Conservation (phyloP, 2,797 vertebrate species). For the Scleropages formosus region DNA sequence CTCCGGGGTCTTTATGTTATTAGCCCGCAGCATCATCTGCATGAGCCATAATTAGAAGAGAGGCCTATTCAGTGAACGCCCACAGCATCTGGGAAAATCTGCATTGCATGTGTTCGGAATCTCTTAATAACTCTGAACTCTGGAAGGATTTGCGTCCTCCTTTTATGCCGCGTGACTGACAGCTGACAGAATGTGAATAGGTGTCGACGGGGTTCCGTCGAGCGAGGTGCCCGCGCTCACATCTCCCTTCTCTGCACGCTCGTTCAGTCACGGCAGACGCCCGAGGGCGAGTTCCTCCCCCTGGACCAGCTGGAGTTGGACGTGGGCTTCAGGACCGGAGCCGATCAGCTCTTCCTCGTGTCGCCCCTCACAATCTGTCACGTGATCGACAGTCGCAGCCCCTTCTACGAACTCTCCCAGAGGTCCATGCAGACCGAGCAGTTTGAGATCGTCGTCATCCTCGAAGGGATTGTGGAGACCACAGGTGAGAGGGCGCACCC, state of each 20-base stretch:
- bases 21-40: background rate
- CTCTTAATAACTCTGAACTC: background rate
- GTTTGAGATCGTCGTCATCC: conserved; percentile 81
- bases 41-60: conserved; percentile 18
- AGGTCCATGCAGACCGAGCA: conserved; percentile 78
- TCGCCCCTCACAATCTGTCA: conserved; percentile 82
- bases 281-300: conserved; percentile 79
- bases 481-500: conserved; percentile 72
- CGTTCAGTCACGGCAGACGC: conserved; percentile 77
- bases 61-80: conserved; percentile 13
- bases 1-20: background rate
- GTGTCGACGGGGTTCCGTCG: conserved; percentile 46
- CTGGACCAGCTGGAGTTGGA: conserved; percentile 82
- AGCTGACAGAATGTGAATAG: conserved; percentile 57
- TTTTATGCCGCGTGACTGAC: conserved; percentile 49
- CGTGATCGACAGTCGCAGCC: conserved; percentile 79
- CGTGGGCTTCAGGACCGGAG: conserved; percentile 81
- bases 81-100: background rate
- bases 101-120: background rate
- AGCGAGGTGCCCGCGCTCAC: conserved; percentile 50
- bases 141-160: background rate
- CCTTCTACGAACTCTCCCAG: conserved; percentile 80
- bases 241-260: conserved; percentile 43
- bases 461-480: conserved; percentile 80
- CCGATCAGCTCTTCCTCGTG: conserved; percentile 81